These are phyloP conservation scores for Lineus longissimus DNA, from an alignment of 1,140 invertebrate species.

Conservation along the genomic window DNA sequence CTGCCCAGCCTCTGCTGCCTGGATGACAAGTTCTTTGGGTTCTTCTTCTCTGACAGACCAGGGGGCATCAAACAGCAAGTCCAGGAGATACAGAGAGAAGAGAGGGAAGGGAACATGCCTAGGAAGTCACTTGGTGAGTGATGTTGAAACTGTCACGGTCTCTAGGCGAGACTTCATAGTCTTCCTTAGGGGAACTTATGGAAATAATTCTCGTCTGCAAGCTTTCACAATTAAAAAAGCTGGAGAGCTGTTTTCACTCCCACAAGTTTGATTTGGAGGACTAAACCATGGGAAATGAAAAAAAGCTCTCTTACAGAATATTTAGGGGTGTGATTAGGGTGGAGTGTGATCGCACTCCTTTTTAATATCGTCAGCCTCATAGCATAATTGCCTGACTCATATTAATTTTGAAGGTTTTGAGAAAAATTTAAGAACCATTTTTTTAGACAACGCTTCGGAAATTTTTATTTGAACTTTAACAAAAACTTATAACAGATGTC, in stretches of 20 bases:
- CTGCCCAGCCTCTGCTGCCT: conserved; percentile 52
- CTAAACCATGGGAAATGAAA: no score
- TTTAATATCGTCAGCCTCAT: no score
- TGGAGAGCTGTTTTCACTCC: neutral
- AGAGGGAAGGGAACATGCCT: conserved; percentile 5
- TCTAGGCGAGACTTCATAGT: neutral
- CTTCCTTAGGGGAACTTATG: neutral
- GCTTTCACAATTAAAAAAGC: neutral
- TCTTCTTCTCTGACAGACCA: conserved; percentile 39
- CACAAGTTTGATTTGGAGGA: no score
- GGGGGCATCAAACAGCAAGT: conserved; percentile 24
- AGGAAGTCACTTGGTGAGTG: neutral
- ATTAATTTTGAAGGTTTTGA: no score
- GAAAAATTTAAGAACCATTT: no score
- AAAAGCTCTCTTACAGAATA: no score
- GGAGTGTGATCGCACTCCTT: no score
- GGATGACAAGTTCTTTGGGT: conserved; percentile 49
- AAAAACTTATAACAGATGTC: no score
- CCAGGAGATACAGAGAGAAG: conserved; percentile 22
- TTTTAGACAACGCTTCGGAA: no score
- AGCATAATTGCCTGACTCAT: no score
- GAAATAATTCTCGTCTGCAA: neutral
- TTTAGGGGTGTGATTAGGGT: no score
- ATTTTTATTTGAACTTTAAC: no score
- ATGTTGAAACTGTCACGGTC: neutral